Evolutionary conservation across 2,888 invertebrate species (phyloP), one percentile per base, ranked within the genome.

Genomic region (Apamea epomidion): DNA sequence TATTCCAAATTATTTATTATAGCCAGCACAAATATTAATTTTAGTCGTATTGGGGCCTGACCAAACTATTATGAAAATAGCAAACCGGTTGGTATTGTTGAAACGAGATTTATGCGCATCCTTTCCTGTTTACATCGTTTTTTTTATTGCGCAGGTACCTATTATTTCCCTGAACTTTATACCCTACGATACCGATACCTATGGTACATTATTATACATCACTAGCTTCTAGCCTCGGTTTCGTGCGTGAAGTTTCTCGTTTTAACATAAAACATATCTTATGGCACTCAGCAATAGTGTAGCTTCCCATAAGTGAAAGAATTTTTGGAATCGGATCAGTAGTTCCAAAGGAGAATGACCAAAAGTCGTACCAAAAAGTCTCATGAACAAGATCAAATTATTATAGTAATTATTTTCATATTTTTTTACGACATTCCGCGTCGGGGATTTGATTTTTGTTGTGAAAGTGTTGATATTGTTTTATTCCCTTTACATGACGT

Each of bases 31-130:
- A 25, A 29, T 77, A 42, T 54, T 29, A 37, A 54, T 69, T 81
- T 51, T 18, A 76, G 21, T 58, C 6, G 21, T 81, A 71, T 51
- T 71, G 51, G 25, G 21, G 65, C 5, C 42, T 48, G 48, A 76
- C 25, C 37, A 67, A 67, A 8, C 16, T 77, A n/a, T 48, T 37
- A 14, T 6, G 6, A 82, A 68, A 62, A 72, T 62, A 75, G 2
- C 1, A 69, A 68, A 62, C 62, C 37, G 37, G 76, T 67, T 45
- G 16, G 5, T 75, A 25, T n/a, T 18, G 6, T n/a, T 16, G 12
- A 18, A 75, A 32, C 21, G 16, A 16, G 5, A 67, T 81, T 21
- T 65, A 32, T 45, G 18, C 2, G n/a, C 25, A 70, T n/a, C 2
- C 42, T 67, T 32, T 73, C n/a, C 68, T 18, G 12, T 62, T 48